A percentile compares a stretch with the other conserved stretches of the same genome.
phyloP scores from a whole-genome alignment of 2,113 vertebrate species.

The sheep (Ovis aries) region ARS-UI_Ramb_v3.0 NC_056058.1:87180501-87181000 shows the following conservation, averaged over 20 bases:
- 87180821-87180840: not conserved
- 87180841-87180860: not conserved
- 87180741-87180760: not conserved
- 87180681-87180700: not conserved
- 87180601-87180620: not conserved
- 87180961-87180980: not conserved
- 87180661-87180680: not conserved
- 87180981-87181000: not conserved
- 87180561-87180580: not conserved
- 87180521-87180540: not conserved
- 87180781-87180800: not conserved
- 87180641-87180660: not conserved
- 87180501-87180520: not conserved
- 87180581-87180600: not conserved
- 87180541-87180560: not conserved
- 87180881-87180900: not conserved
- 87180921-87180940: not conserved
- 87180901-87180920: not conserved
- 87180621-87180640: not conserved
- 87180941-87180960: not conserved
- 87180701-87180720: not conserved
- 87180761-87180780: not conserved
- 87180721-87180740: not conserved
- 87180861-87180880: not conserved
- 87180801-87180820: not conserved